Percentiles rank a stretch among this genome's conserved stretches.
phyloP scores from a whole-genome alignment of 2,888 invertebrate species.

The Synanthedon formicaeformis region DNA sequence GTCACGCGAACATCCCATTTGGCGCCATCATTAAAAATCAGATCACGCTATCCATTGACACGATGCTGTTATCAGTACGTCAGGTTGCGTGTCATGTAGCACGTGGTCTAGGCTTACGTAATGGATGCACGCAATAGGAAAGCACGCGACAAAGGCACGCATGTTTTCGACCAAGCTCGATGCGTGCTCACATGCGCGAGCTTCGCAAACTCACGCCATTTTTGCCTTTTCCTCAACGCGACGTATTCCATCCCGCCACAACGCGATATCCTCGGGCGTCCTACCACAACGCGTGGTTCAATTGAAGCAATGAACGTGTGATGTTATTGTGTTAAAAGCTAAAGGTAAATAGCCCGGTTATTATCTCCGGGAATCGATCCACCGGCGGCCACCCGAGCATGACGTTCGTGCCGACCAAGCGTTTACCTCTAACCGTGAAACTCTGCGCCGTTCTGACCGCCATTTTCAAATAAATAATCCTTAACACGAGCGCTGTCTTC shows the following conservation, averaged over 20 bases:
- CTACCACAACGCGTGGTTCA: too few species aligned
- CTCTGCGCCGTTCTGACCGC: not conserved
- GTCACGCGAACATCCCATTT: conserved; percentile 48
- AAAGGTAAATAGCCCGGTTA: not conserved
- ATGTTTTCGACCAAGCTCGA: not conserved
- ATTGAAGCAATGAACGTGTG: too few species aligned
- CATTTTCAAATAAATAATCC: not conserved
- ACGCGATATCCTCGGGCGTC: too few species aligned
- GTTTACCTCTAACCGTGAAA: conserved; percentile 1
- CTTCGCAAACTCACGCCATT: conserved; percentile 1
- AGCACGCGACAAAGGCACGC: conserved; percentile 1
- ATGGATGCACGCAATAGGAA: not conserved
- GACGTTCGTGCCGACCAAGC: conserved; percentile 1
- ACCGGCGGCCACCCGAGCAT: conserved; percentile 1
- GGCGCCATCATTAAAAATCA: conserved; percentile 48
- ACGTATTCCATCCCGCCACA: too few species aligned
- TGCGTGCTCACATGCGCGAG: not conserved
- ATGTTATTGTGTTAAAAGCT: not conserved
- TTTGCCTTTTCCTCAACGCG: not conserved
- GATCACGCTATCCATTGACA: conserved; percentile 66
- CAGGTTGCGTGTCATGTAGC: conserved; percentile 44
- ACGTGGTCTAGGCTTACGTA: conserved; percentile 34
- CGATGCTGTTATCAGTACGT: conserved; percentile 34
- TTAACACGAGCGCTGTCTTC: not conserved
- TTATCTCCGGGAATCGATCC: conserved; percentile 2